These are phyloP conservation scores for Harlomillsia oculata DNA, from an alignment of 1,140 invertebrate species.

Conservation along the genomic window DNA sequence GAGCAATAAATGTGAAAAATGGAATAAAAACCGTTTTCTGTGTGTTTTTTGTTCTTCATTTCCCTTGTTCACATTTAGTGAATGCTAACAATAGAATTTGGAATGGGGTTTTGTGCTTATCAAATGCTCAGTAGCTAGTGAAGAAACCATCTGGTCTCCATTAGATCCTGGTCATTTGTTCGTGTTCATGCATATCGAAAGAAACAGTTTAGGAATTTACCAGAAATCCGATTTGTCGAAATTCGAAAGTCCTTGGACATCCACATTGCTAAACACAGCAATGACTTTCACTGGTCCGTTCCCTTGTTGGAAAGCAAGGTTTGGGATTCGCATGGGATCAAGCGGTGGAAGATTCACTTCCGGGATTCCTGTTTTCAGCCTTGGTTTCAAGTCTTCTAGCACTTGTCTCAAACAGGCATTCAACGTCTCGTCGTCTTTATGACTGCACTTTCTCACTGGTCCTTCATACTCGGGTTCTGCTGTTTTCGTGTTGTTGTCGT, in stretches of 20 bases:
- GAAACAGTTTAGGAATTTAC: constrained; percentile 22
- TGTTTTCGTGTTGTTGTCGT: too few species aligned
- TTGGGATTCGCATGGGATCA: constrained; percentile 35
- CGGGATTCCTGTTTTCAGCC: constrained; percentile 25
- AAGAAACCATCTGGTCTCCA: too few species aligned
- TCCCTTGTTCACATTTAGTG: too few species aligned
- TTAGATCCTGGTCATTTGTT: too few species aligned
- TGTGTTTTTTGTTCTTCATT: too few species aligned
- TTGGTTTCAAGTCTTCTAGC: constrained; percentile 26
- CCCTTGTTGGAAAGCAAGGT: constrained; percentile 34
- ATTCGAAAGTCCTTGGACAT: constrained; percentile 33
- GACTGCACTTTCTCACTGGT: constrained; percentile 18
- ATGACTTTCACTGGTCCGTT: constrained; percentile 34
- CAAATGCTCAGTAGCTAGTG: too few species aligned
- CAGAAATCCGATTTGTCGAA: constrained; percentile 33
- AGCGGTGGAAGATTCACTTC: constrained; percentile 30
- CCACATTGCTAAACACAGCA: constrained; percentile 35
- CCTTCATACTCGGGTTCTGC: too few species aligned
- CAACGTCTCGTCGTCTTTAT: constrained; percentile 14
- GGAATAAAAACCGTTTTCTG: too few species aligned
- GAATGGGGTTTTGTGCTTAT: too few species aligned
- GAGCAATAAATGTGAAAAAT: too few species aligned
- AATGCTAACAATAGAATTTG: too few species aligned
- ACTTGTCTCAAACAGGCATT: constrained; percentile 29
- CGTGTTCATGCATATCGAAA: not conserved